A percentile compares a stretch with the other conserved stretches of the same genome.
These are phyloP conservation scores for Oxytorus armatus DNA, from an alignment of 2,888 invertebrate genomes.

Conservation along the genomic window DNA sequence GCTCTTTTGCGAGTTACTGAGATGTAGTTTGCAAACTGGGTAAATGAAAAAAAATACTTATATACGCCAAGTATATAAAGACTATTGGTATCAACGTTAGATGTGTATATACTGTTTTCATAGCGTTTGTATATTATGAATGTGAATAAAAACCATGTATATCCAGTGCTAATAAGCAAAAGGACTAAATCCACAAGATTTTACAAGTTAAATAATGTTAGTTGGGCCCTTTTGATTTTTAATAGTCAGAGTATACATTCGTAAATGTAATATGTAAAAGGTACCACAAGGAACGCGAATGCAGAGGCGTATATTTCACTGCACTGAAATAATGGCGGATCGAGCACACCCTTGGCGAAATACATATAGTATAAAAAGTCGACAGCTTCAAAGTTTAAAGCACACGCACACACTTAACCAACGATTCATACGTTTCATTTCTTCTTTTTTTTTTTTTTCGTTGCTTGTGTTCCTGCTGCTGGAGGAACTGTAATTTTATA, in stretches of 20 bases:
- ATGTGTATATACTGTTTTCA: not conserved
- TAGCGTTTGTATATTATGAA: not conserved
- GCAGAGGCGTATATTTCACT: slow-evolving; percentile 76
- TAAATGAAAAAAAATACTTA: not conserved
- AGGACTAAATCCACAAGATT: not conserved
- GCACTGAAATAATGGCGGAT: slow-evolving; percentile 76
- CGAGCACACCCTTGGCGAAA: slow-evolving; percentile 79
- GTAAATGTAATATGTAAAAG: slow-evolving; percentile 15
- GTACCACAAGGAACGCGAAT: slow-evolving; percentile 61
- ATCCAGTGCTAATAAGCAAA: not conserved
- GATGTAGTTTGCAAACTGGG: slow-evolving; percentile 31
- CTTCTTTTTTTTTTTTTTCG: slow-evolving; percentile 10
- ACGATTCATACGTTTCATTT: slow-evolving; percentile 20
- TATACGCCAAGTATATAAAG: not conserved
- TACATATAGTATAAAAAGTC: slow-evolving; percentile 67
- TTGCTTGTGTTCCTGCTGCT: slow-evolving; percentile 42
- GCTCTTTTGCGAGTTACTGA: slow-evolving; percentile 49
- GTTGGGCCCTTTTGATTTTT: slow-evolving; percentile 5
- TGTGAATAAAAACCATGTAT: not conserved
- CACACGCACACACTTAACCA: slow-evolving; percentile 12
- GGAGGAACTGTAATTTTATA: slow-evolving; percentile 80
- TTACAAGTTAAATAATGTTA: not conserved
- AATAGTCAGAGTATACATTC: not conserved
- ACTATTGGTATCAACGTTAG: slow-evolving; percentile 19
- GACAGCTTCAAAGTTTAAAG: slow-evolving; percentile 41